phyloP scores from a whole-genome alignment of 2,888 invertebrate genomes.

The Diogma glabrata region DNA sequence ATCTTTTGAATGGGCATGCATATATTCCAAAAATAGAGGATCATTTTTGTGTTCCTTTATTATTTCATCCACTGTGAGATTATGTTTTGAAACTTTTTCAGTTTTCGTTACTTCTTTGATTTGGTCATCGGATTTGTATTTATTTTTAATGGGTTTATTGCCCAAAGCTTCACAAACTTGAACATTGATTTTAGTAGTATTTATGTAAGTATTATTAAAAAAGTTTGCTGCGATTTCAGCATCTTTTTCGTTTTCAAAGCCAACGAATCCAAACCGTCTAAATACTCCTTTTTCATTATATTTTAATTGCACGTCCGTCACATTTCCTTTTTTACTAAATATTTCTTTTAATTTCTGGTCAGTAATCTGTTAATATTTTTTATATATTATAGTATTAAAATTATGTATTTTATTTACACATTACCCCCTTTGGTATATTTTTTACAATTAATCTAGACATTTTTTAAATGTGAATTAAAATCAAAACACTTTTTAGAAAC shows the following conservation, averaged over 20 bases:
- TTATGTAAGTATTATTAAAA: constrained; percentile 76
- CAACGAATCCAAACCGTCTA: constrained; percentile 87
- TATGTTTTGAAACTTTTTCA: constrained; percentile 34
- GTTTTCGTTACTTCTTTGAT: constrained; percentile 27
- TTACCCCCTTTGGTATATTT: constrained; percentile 80
- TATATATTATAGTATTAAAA: neutral
- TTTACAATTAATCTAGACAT: constrained; percentile 86
- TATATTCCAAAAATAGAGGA: constrained; percentile 78
- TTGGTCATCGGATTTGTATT: constrained; percentile 44
- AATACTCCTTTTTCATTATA: constrained; percentile 86
- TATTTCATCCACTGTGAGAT: constrained; percentile 49
- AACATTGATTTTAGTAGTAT: constrained; percentile 69
- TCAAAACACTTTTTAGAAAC: too few species aligned
- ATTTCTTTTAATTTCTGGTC: constrained; percentile 61
- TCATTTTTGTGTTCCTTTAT: constrained; percentile 74
- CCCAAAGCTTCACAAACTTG: constrained; percentile 59
- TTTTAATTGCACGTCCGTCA: constrained; percentile 91
- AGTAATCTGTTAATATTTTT: constrained; percentile 48
- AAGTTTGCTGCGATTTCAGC: constrained; percentile 64
- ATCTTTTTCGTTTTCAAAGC: constrained; percentile 70
- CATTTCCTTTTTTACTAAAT: constrained; percentile 68
- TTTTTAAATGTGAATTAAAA: too few species aligned
- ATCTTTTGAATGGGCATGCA: constrained; percentile 65
- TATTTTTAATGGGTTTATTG: constrained; percentile 62
- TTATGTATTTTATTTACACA: constrained; percentile 44